Base-by-base conservation (phyloP, 2,797 vertebrate species). In the Phrynocephalus vlangalii region DNA sequence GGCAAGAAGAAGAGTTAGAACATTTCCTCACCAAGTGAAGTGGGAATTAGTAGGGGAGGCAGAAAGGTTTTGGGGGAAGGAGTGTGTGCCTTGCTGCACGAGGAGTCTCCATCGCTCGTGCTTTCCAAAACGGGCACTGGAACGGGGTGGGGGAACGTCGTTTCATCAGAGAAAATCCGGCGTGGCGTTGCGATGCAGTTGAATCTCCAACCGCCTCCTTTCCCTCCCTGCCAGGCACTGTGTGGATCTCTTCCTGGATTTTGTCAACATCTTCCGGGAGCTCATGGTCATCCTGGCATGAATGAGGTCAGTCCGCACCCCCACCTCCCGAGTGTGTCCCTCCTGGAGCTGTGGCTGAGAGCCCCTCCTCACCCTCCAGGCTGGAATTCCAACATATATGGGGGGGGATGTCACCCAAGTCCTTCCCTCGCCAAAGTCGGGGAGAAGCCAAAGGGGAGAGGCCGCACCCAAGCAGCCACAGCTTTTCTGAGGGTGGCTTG, bases 261-360 rank as follows among this genome's bases (percentile, higher is more conserved):
- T 99, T 1, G 95, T 99, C 94, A 98, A 98, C 93, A 98, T 99
- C 93, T 99, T 99, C 97, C 98, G 98, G 93, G 98, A 99, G 96
- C 98, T 99, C 50, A 98, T 99, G 97, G 95, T 99, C 89, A 98
- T 99, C 95, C 96, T 99, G 71, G 98, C 88, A 97, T 99, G 98
- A 98, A 98, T 0, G 98, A 99, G 91, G 98, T 99, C 87, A 92
- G 72, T 88, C 66, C 52, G 1, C 0, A 15, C 6, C 16, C 30
- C 18, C 5, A 3, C 13, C 6, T 16, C 30, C 18, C 5, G 15
- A 24, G 60, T 13, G 7, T 15, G 3, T 66, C 24, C n/a, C 85
- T 63, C 6, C 18, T 56, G 16, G 33, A 26, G 16, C 63, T 73
- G 15, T 72, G n/a, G 38, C 13, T 24, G 63, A 33, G 38, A 30